Evolutionary conservation across 2,797 vertebrate genomes (phyloP), one percentile per base, ranked within the genome.

Genomic region (Strix occidentalis): DNA sequence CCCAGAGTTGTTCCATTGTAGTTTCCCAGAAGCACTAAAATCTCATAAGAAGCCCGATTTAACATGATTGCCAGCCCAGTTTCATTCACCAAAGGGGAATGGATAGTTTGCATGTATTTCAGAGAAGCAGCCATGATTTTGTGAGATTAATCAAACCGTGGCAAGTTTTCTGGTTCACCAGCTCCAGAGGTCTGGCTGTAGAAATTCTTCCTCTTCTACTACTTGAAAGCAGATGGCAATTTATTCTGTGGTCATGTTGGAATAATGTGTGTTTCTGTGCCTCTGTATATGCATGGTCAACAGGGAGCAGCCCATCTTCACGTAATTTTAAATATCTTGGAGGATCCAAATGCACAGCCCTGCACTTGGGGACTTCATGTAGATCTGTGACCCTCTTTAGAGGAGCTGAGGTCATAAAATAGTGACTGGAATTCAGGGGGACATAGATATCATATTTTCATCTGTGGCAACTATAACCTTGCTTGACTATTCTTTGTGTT

Each of bases 331-430:
- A 91, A n/a, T 77, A 72, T 75, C 85, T 74, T 61, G 63, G 72
- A 94, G 92, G 75, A 87, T 87, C 66, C 90, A 81, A 91, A 66
- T 31, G 69, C 87, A 82, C 64, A 93, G 35, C 51, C 43, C 72
- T 56, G 46, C 8, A 21, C 78, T 25, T 71, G 84, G 65, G 84
- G 85, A 63, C 72, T 84, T 84, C 0, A 10, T 37, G 39, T 70
- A 90, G 85, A 94, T 95, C 94, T 96, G 94, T 92, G 46, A 89
- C 65, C 69, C 37, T 89, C 90, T 86, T 87, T 60, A 89, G 69
- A 86, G 28, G 54, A 92, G 41, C 16, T 89, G 69, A 58, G 60
- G 60, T 77, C 53, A 48, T 95, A 66, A 93, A 96, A 79, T 26
- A 87, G 85, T 79, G 69, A 65, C 86, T 86, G 58, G 78, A 80